Evolutionary conservation across 2,888 invertebrate genomes (phyloP).

Genomic region (Trichacis sp.): DNA sequence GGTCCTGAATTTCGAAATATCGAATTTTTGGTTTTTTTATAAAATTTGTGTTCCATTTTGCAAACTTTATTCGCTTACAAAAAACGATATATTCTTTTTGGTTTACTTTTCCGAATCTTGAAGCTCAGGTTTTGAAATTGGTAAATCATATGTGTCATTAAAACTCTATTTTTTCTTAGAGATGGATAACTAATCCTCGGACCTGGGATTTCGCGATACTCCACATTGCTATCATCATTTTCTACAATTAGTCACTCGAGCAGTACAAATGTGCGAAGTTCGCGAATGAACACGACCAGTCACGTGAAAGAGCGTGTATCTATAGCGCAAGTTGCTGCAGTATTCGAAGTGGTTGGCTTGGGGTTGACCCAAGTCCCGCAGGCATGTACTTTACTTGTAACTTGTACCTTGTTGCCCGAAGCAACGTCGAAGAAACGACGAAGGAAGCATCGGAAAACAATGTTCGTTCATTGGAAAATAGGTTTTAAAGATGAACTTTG

Average conservation of each 20-base stretch:
- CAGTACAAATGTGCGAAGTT: slow-evolving; percentile 1
- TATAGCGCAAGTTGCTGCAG: neutral
- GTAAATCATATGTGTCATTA: no score
- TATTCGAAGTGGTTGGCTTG: neutral
- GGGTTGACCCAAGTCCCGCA: slow-evolving; percentile 2
- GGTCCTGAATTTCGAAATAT: no score
- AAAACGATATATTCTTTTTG: no score
- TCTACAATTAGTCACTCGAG: slow-evolving; percentile 2
- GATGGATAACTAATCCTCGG: no score
- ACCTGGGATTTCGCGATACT: neutral
- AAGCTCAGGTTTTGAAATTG: no score
- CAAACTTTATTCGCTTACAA: no score
- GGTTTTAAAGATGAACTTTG: neutral
- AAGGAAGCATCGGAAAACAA: slow-evolving; percentile 2
- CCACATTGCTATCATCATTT: slow-evolving; percentile 1
- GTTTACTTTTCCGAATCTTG: no score
- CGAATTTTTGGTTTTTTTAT: no score
- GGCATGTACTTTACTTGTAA: slow-evolving; percentile 3
- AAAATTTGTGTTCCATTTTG: no score
- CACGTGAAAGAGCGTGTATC: neutral
- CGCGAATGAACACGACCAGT: neutral
- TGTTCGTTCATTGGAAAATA: neutral
- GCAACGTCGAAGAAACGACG: neutral
- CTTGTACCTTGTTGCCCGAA: neutral
- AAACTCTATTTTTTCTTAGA: no score